phyloP scores from a whole-genome alignment of 2,888 invertebrate genomes.

The Harpalus rufipes region DNA sequence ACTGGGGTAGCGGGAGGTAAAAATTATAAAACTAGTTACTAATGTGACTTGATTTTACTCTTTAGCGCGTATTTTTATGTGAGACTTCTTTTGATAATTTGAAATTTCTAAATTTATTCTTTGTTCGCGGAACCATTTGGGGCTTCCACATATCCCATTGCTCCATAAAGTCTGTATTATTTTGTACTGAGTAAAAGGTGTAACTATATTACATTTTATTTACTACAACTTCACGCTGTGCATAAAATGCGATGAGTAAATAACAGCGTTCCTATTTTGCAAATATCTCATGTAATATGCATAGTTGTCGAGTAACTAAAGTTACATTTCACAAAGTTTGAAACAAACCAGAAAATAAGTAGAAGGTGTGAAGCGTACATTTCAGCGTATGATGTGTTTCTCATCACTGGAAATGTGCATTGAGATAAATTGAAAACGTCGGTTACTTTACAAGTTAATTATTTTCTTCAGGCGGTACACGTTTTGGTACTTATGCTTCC shows the following conservation, averaged over 20 bases:
- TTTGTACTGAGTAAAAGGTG: too few relatives aligned
- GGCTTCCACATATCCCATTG: too few relatives aligned
- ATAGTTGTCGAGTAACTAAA: not conserved
- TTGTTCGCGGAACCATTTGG: too few relatives aligned
- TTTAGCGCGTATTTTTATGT: too few relatives aligned
- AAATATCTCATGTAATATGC: constrained; percentile 3
- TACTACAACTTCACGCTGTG: not conserved
- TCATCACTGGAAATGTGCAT: constrained; percentile 1
- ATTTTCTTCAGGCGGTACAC: constrained; percentile 22
- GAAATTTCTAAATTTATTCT: too few relatives aligned
- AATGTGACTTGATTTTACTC: too few relatives aligned
- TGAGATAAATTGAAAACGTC: constrained; percentile 43
- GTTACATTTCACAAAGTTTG: not conserved
- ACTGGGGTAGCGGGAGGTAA: too few relatives aligned
- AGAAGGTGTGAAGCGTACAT: not conserved
- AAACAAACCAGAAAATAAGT: not conserved
- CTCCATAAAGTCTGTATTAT: too few relatives aligned
- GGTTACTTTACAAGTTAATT: constrained; percentile 36
- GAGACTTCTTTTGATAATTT: too few relatives aligned
- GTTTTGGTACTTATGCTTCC: constrained; percentile 36
- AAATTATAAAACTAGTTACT: too few relatives aligned
- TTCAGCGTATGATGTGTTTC: not conserved
- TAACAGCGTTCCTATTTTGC: not conserved
- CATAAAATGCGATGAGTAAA: not conserved
- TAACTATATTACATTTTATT: not conserved